Percentiles rank a stretch among this genome's conserved stretches.
Conservation (phyloP, 2,888 invertebrate species). For the Pristionchus japonicus region DNA sequence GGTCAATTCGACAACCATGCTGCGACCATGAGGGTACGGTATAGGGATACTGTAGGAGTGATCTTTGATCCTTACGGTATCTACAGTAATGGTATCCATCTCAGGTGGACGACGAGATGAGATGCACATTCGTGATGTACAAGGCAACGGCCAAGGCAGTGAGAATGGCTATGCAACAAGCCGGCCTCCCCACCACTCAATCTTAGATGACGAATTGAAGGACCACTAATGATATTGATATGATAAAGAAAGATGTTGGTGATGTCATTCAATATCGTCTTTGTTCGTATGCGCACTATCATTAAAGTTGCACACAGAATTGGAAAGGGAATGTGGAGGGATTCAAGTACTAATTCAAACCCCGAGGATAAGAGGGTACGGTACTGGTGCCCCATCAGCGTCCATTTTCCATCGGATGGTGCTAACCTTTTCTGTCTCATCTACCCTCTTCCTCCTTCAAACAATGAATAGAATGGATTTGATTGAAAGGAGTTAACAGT, state of each 20-base stretch:
- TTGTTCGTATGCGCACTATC: too few species aligned
- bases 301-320: too few species aligned
- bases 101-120: conserved; percentile 64
- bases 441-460: too few species aligned
- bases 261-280: conserved; percentile 25
- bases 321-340: too few species aligned
- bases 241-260: conserved; percentile 31
- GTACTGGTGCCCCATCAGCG: too few species aligned
- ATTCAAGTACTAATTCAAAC: too few species aligned
- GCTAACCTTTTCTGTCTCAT: too few species aligned
- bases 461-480: too few species aligned
- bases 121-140: conserved; percentile 68
- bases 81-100: background rate
- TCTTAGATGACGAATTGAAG: background rate
- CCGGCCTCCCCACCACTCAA: conserved; percentile 1
- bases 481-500: too few species aligned
- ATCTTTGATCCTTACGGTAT: background rate
- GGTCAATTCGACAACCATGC: conserved; percentile 68
- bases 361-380: too few species aligned
- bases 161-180: conserved; percentile 46
- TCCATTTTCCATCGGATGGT: too few species aligned
- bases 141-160: conserved; percentile 58
- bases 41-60: background rate
- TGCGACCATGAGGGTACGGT: conserved; percentile 66
- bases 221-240: background rate